A percentile compares a stretch with the other conserved stretches of the same genome.
These are phyloP conservation scores for Pelvicachromis taeniatus DNA, from an alignment of 2,113 vertebrate genomes.

Conservation along the genomic window DNA sequence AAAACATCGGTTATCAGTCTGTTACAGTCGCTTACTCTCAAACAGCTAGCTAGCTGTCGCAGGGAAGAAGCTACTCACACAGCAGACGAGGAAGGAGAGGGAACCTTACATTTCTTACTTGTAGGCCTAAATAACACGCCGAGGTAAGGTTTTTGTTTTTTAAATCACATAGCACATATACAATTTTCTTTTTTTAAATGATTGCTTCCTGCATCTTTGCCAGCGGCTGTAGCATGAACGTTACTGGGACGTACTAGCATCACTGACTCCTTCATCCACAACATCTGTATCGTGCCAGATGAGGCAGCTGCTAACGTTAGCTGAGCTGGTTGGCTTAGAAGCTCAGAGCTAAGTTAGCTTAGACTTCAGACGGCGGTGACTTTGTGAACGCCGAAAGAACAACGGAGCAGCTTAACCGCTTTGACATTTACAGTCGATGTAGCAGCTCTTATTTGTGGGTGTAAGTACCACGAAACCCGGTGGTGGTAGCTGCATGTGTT, in stretches of 20 bases:
- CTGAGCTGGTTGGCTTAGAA: background rate
- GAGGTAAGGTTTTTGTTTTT: constrained; percentile 27
- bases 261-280: constrained; percentile 9
- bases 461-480: background rate
- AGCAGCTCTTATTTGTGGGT: background rate
- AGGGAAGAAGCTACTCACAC: background rate
- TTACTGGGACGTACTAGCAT: constrained; percentile 10
- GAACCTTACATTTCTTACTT: background rate
- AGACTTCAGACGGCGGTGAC: background rate
- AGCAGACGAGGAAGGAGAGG: background rate
- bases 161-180: background rate
- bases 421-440: background rate
- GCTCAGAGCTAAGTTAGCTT: constrained; percentile 9
- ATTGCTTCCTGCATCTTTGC: background rate
- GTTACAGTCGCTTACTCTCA: background rate
- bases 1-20: background rate
- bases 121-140: background rate
- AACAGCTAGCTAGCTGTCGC: constrained; percentile 24
- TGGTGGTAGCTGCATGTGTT: background rate
- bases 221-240: too few species aligned
- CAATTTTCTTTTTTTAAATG: background rate
- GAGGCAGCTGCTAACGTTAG: constrained; percentile 58
- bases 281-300: constrained; percentile 58
- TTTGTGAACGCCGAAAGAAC: background rate
- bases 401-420: background rate